Conservation (phyloP, 1,140 invertebrate genomes). For the Solenopsis invicta region DNA sequence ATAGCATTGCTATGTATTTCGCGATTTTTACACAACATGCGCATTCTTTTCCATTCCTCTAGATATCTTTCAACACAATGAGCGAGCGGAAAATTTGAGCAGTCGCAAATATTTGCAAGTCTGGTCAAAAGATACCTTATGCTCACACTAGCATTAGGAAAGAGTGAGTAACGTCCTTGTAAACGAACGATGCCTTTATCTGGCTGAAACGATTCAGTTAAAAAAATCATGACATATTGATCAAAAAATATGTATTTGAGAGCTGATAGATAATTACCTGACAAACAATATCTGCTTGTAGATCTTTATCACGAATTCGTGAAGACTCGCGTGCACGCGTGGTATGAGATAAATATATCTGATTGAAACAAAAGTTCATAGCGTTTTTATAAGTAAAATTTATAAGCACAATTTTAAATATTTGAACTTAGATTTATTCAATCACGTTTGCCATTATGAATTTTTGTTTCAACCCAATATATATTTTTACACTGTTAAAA, state of each 20-base stretch:
- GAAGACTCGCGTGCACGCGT: not conserved
- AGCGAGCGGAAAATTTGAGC: constrained; percentile 33
- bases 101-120: constrained; percentile 45
- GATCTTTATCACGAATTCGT: constrained; percentile 11
- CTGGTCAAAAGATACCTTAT: constrained; percentile 20
- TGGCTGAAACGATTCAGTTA: constrained; percentile 17
- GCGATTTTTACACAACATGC: constrained; percentile 12
- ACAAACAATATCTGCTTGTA: constrained; percentile 22
- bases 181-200: constrained; percentile 12
- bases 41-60: constrained; percentile 6
- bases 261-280: not conserved
- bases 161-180: not conserved
- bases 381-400: too few species aligned
- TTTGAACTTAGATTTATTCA: too few species aligned
- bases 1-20: not conserved
- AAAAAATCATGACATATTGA: constrained; percentile 28
- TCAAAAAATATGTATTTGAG: constrained; percentile 35
- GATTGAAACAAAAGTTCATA: too few species aligned
- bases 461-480: not conserved
- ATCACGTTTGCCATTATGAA: too few species aligned
- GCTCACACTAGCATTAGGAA: constrained; percentile 11
- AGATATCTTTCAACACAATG: not conserved
- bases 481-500: not conserved
- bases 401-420: too few species aligned
- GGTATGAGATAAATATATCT: not conserved